These are phyloP conservation scores for Drosophila pseudotalamancana DNA, from an alignment of 2,888 invertebrate species.

Conservation along the genomic window DNA sequence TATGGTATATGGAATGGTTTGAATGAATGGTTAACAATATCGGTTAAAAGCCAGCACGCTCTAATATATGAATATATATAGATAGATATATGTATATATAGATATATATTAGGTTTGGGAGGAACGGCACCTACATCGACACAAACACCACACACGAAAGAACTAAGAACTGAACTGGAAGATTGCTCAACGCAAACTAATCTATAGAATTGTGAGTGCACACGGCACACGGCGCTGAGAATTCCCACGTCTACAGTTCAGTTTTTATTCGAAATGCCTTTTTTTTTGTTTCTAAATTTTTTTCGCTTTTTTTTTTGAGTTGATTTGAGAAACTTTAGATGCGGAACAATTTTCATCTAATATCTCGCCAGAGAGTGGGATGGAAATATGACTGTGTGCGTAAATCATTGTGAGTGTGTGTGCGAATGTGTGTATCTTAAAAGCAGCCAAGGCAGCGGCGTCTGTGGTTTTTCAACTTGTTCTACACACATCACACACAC, in stretches of 20 bases:
- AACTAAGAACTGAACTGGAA: slow-evolving; percentile 77
- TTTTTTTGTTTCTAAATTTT: neutral
- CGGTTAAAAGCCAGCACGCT: slow-evolving; percentile 42
- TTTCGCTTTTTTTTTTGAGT: slow-evolving; percentile 36
- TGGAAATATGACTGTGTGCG: slow-evolving; percentile 69
- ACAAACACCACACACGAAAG: slow-evolving; percentile 69
- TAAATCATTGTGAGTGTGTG: slow-evolving; percentile 24
- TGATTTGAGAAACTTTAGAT: slow-evolving; percentile 76
- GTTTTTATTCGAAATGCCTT: slow-evolving; percentile 16
- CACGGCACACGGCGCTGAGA: slow-evolving; percentile 68
- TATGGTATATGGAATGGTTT: slow-evolving; percentile 13
- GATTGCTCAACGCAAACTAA: slow-evolving; percentile 81
- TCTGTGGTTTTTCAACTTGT: slow-evolving; percentile 59
- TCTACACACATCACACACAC: slow-evolving; percentile 26
- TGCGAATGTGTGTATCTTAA: slow-evolving; percentile 23
- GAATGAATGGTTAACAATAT: slow-evolving; percentile 39
- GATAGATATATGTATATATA: slow-evolving; percentile 1
- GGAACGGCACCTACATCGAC: slow-evolving; percentile 66
- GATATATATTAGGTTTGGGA: slow-evolving; percentile 7
- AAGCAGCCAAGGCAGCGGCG: slow-evolving; percentile 39
- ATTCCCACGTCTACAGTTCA: slow-evolving; percentile 39
- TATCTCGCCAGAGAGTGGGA: slow-evolving; percentile 73
- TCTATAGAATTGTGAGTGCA: slow-evolving; percentile 79
- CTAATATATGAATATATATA: slow-evolving; percentile 10
- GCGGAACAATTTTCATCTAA: slow-evolving; percentile 65